phyloP scores from a whole-genome alignment of 2,113 vertebrate genomes.

The Istiophorus platypterus region DNA sequence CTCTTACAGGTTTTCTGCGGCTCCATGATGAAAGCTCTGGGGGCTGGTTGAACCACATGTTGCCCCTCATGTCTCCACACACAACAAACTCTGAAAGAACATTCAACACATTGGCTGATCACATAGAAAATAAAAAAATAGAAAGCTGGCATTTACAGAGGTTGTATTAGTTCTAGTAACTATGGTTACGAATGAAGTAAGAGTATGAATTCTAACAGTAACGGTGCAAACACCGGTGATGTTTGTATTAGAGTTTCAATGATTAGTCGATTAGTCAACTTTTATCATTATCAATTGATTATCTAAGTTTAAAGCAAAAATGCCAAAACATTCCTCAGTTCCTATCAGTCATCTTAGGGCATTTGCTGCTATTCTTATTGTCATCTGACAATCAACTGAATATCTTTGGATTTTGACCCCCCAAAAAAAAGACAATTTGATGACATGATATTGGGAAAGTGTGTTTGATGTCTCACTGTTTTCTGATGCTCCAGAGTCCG shows the following conservation, averaged over 20 bases:
- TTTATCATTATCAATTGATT: too few species aligned
- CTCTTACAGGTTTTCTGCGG: constrained; percentile 71
- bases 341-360: background rate
- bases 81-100: constrained; percentile 77
- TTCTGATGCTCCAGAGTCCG: too few species aligned
- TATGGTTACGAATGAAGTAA: background rate
- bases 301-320: background rate
- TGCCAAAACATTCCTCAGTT: background rate
- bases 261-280: background rate
- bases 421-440: too few species aligned
- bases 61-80: constrained; percentile 80
- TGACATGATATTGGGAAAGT: too few species aligned
- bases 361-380: too few species aligned
- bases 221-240: background rate
- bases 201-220: background rate
- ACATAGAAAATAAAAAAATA: background rate
- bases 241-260: background rate
- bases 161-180: background rate
- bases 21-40: constrained; percentile 59
- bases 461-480: too few species aligned
- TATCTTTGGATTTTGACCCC: too few species aligned
- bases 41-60: constrained; percentile 81
- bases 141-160: background rate
- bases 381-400: too few species aligned
- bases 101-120: background rate